These are phyloP conservation scores for Portunus trituberculatus DNA, from an alignment of 1,140 invertebrate genomes.

Conservation along the genomic window DNA sequence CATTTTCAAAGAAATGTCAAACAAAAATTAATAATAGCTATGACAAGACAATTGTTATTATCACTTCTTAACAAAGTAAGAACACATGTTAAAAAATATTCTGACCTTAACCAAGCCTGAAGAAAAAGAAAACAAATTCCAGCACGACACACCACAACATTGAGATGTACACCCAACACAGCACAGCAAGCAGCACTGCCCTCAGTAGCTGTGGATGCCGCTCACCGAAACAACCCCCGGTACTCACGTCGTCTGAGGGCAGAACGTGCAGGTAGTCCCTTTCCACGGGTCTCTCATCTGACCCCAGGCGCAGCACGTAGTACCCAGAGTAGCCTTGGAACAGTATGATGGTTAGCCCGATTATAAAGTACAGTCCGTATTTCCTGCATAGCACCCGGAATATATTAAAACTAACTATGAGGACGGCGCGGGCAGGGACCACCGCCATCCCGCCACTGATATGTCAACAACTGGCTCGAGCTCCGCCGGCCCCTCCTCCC, in stretches of 20 bases:
- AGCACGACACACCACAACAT: too few relatives aligned
- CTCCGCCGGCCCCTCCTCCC: too few relatives aligned
- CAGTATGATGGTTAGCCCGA: conserved; percentile 54
- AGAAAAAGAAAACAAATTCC: too few relatives aligned
- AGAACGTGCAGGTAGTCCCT: neutral
- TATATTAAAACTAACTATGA: conserved; percentile 70
- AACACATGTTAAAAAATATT: too few relatives aligned
- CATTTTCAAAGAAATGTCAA: too few relatives aligned
- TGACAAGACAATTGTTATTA: too few relatives aligned
- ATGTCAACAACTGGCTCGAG: conserved; percentile 62
- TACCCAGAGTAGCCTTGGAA: conserved; percentile 65
- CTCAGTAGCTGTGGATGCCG: neutral
- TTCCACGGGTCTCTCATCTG: conserved; percentile 25
- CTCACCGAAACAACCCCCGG: neutral
- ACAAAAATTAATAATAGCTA: too few relatives aligned
- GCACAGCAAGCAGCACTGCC: neutral
- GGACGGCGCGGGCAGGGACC: conserved; percentile 60
- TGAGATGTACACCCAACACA: neutral
- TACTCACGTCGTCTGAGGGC: conserved; percentile 27
- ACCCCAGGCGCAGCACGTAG: conserved; percentile 57
- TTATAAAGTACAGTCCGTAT: conserved; percentile 52
- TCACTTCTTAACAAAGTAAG: too few relatives aligned
- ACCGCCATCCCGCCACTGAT: conserved; percentile 60
- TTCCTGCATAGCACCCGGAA: conserved; percentile 64
- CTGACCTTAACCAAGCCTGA: too few relatives aligned